phyloP scores from a whole-genome alignment of 1,140 invertebrate genomes.

The Trissolcus basalis region DNA sequence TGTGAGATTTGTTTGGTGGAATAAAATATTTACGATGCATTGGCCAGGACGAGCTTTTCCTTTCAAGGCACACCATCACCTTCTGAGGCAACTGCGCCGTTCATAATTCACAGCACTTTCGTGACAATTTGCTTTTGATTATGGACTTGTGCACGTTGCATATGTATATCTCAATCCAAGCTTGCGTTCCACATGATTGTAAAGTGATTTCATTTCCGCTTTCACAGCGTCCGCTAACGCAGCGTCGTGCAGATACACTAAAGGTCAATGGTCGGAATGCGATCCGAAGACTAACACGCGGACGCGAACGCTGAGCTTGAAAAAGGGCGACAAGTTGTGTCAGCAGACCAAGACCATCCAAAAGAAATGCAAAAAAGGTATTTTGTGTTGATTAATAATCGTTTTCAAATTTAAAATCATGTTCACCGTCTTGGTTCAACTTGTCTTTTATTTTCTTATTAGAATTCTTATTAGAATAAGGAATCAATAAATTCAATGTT shows the following conservation, averaged over 20 bases:
- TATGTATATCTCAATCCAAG: slow-evolving; percentile 41
- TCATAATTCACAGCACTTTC: slow-evolving; percentile 17
- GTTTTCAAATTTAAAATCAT: no score
- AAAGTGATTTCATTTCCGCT: slow-evolving; percentile 61
- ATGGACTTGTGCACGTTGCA: slow-evolving; percentile 20
- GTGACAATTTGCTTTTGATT: slow-evolving; percentile 48
- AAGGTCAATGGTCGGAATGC: slow-evolving; percentile 90
- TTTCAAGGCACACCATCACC: not conserved
- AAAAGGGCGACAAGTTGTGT: slow-evolving; percentile 87
- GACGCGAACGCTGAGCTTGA: slow-evolving; percentile 86
- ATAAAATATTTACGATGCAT: no score
- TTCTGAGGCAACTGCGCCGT: not conserved
- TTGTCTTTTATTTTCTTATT: no score
- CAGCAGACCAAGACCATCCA: slow-evolving; percentile 89
- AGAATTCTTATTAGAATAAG: no score
- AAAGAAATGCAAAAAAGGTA: slow-evolving; percentile 94
- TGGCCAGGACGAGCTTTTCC: not conserved
- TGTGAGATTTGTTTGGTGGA: no score
- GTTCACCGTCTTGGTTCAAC: no score
- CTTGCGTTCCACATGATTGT: slow-evolving; percentile 54
- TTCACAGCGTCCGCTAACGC: slow-evolving; percentile 69
- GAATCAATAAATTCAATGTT: no score
- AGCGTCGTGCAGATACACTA: slow-evolving; percentile 84
- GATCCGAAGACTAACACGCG: slow-evolving; percentile 87
- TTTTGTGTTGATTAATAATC: no score